These are phyloP conservation scores for Pelodytes ibericus DNA, from an alignment of 2,797 vertebrate genomes.

Conservation along the genomic window DNA sequence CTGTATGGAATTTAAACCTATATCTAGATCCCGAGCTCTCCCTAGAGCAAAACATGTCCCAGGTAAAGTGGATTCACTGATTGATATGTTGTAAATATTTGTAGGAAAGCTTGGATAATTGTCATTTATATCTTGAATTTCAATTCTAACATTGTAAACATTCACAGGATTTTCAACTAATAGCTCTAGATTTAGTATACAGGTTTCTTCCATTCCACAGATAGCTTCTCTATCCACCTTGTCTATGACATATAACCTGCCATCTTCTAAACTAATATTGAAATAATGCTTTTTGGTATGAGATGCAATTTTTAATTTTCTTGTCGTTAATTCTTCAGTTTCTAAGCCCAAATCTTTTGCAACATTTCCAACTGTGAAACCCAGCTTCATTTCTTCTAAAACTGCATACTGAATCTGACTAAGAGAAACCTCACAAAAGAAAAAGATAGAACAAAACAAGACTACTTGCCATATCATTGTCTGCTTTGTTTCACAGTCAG, in stretches of 20 bases:
- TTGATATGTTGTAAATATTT: conserved; percentile 75
- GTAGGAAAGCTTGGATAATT: conserved; percentile 80
- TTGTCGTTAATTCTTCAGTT: conserved; percentile 66
- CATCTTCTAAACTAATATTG: conserved; percentile 67
- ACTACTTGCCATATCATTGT: conserved; percentile 68
- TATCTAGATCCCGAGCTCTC: conserved; percentile 77
- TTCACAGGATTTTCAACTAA: conserved; percentile 76
- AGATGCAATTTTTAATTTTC: conserved; percentile 76
- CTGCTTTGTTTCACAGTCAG: background rate
- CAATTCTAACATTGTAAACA: conserved; percentile 71
- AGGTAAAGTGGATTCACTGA: conserved; percentile 76
- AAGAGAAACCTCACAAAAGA: conserved; percentile 65
- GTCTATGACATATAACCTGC: conserved; percentile 71
- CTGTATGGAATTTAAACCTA: conserved; percentile 74
- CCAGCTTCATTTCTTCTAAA: conserved; percentile 81
- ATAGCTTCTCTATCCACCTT: conserved; percentile 77
- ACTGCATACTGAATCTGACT: conserved; percentile 82
- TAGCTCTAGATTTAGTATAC: conserved; percentile 73
- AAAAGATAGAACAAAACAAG: conserved; percentile 74
- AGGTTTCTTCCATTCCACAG: conserved; percentile 68
- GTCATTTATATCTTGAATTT: conserved; percentile 78
- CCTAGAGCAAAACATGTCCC: conserved; percentile 77
- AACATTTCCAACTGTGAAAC: conserved; percentile 80
- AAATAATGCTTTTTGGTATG: conserved; percentile 77
- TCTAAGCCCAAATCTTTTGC: conserved; percentile 79